Conservation (phyloP, 2,797 vertebrate species). For the Coregonus sp. region DNA sequence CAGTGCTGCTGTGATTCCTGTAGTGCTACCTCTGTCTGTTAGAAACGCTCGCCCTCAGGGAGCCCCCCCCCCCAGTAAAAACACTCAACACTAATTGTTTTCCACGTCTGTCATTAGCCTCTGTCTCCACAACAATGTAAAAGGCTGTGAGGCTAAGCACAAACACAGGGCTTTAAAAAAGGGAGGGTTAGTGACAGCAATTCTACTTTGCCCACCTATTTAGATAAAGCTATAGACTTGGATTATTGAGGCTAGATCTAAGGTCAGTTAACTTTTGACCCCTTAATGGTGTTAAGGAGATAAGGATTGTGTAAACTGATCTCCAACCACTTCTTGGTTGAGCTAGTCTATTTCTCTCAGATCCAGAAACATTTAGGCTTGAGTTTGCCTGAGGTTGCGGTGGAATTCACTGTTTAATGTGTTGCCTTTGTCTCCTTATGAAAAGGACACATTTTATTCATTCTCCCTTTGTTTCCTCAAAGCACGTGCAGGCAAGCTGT, state of each 20-base stretch:
- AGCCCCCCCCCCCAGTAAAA: slow-evolving; percentile 53
- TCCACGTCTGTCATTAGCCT: slow-evolving; percentile 64
- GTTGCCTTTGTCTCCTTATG: neutral
- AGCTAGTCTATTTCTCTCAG: neutral
- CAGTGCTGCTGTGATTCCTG: slow-evolving; percentile 36
- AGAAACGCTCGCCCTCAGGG: slow-evolving; percentile 55
- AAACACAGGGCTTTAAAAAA: slow-evolving; percentile 21
- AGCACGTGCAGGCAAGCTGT: slow-evolving; percentile 8
- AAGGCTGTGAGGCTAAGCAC: slow-evolving; percentile 55
- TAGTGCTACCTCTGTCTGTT: slow-evolving; percentile 35
- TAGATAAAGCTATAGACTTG: neutral
- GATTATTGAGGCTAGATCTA: neutral
- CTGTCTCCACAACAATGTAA: slow-evolving; percentile 50
- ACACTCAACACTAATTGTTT: slow-evolving; percentile 72
- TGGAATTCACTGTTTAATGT: neutral
- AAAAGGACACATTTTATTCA: neutral
- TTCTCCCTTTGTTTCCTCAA: slow-evolving; percentile 9
- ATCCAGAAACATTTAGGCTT: neutral
- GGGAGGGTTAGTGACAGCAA: slow-evolving; percentile 2
- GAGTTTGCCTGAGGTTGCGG: neutral
- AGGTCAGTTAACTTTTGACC: neutral
- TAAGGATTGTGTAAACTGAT: neutral
- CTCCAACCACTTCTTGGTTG: neutral
- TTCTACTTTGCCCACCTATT: neutral
- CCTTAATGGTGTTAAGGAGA: neutral